Base-by-base conservation (phyloP, 2,113 vertebrate species). In the Cololabis saira region DNA sequence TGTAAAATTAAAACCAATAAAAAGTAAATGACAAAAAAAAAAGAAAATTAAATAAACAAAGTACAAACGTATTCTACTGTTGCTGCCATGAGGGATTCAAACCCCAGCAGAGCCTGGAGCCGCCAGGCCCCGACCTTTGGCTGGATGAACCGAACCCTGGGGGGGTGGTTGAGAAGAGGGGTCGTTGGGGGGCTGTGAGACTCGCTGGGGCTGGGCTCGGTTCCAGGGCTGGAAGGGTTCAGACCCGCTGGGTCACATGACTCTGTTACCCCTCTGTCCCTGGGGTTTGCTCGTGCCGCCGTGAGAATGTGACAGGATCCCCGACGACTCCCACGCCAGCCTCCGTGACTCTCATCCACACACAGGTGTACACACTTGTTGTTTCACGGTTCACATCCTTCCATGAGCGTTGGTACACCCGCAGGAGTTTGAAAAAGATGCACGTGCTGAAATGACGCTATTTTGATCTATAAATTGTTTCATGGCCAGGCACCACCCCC, bases 171-270 rank as follows among this genome's bases (percentile, higher is more conserved):
- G 30, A 33, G 42, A 61, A 41, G 54, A 61, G 68, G 60, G 59
- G 53, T 76, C 9, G 16, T 21, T 15, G 2, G 48, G 60, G 62
- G 67, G 30, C 67, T 74, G 52, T 64, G 78, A 48, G 65, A 56
- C 68, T 71, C 27, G 12, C 50, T 48, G 48, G 57, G 52, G n/a
- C 41, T 30, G 71, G 77, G 67, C 67, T 75, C 48, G 1, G 50
- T 59, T n/a, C 67, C 74, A 77, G 49, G 21, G 61, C 50, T 58
- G n/a, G n/a, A n/a, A n/a, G n/a, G n/a, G n/a, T n/a, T n/a, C 60
- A 78, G 76, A 76, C 85, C 67, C 77, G 85, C 63, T 62, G 78
- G 41, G 41, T 76, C 58, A 50, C 40, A 47, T 49, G 67, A 61
- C 60, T 61, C 13, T 40, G 10, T 44, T 66, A 56, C 40, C 45